Percentiles rank a stretch among this genome's conserved stretches.
These are phyloP conservation scores for Nipponia nippon DNA, from an alignment of 2,113 vertebrate genomes.

Conservation along the genomic window DNA sequence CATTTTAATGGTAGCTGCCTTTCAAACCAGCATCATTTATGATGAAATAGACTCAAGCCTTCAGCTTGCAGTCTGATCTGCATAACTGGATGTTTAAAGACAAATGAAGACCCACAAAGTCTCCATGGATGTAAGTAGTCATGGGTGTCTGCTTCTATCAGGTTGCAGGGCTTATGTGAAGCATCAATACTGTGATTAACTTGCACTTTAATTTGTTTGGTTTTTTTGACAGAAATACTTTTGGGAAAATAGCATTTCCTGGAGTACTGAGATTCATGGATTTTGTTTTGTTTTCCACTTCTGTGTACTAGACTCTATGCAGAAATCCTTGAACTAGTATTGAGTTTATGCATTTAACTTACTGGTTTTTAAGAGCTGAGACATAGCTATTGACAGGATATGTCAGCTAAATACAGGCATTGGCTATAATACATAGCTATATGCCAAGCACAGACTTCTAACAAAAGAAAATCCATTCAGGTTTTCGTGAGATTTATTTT, in stretches of 20 bases:
- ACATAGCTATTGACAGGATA: not conserved
- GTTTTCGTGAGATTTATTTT: conserved; percentile 37
- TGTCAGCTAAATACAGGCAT: not conserved
- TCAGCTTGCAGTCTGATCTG: not conserved
- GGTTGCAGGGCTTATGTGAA: not conserved
- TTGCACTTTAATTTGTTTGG: not conserved
- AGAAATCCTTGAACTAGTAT: not conserved
- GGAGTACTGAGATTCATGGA: not conserved
- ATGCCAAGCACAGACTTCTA: not conserved
- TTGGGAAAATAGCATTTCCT: not conserved
- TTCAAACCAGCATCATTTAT: not conserved
- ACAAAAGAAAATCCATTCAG: conserved; percentile 20
- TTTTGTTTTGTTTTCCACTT: not conserved
- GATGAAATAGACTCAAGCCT: not conserved
- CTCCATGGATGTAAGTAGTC: not conserved
- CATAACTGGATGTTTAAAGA: not conserved
- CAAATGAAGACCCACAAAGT: not conserved
- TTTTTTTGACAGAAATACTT: not conserved
- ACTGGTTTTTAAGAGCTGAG: not conserved
- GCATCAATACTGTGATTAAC: not conserved
- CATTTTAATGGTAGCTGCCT: not conserved
- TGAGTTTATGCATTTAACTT: not conserved
- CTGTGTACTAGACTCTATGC: not conserved
- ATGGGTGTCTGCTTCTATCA: not conserved
- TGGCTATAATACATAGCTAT: not conserved